Evolutionary conservation across 2,113 vertebrate genomes (phyloP).

Genomic region (Abramis brama): DNA sequence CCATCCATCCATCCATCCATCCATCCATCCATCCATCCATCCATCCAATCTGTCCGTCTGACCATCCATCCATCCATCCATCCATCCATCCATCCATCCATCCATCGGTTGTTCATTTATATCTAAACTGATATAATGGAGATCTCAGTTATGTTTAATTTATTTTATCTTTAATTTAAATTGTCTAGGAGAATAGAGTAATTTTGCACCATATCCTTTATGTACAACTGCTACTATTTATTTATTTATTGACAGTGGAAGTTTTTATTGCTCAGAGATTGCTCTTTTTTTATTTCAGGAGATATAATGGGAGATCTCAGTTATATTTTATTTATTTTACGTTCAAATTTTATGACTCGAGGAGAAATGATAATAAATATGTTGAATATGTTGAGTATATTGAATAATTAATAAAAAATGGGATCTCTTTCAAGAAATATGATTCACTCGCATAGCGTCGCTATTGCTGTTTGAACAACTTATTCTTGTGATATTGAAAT

Average conservation of each 20-base stretch:
- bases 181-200: no score
- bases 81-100: no score
- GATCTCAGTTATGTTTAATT: background rate
- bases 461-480: no score
- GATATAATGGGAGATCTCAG: background rate
- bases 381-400: background rate
- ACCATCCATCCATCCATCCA: no score
- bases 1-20: no score
- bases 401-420: background rate
- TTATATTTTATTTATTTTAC: background rate
- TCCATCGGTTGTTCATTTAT: constrained; percentile 29
- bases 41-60: no score
- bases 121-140: background rate
- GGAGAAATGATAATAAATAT: background rate
- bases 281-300: background rate
- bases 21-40: no score
- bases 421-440: background rate
- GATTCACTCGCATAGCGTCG: no score
- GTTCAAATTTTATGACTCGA: background rate
- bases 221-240: no score
- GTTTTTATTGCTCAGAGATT: background rate
- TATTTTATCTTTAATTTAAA: background rate
- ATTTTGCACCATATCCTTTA: no score
- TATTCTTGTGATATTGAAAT: no score
- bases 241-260: background rate